A percentile compares a stretch with the other conserved stretches of the same genome.
Evolutionary conservation across 2,888 invertebrate genomes (phyloP).

Genomic region (Dusona sp.): DNA sequence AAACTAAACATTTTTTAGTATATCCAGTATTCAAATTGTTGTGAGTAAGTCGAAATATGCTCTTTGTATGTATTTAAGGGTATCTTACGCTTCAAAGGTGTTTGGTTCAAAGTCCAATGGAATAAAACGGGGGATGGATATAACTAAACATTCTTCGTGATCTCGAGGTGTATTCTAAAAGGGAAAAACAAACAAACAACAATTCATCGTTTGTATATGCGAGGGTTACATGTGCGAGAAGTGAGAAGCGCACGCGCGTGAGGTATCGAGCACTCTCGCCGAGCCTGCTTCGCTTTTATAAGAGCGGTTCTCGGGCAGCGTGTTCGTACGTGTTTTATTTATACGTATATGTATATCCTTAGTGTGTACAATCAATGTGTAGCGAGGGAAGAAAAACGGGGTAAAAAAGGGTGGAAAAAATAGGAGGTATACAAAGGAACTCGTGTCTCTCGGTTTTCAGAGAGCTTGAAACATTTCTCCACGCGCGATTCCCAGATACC

Average conservation of each 20-base stretch:
- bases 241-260: slow-evolving; percentile 61
- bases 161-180: background rate
- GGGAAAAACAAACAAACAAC: slow-evolving; percentile 21
- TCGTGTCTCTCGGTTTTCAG: slow-evolving; percentile 65
- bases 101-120: background rate
- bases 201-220: slow-evolving; percentile 4
- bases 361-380: slow-evolving; percentile 47
- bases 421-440: slow-evolving; percentile 57
- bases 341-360: background rate
- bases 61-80: background rate
- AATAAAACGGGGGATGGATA: background rate
- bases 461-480: slow-evolving; percentile 38
- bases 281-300: slow-evolving; percentile 32
- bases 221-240: slow-evolving; percentile 41
- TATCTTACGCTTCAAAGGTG: background rate
- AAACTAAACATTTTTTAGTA: background rate
- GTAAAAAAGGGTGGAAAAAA: slow-evolving; percentile 23
- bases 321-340: background rate
- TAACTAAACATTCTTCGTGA: slow-evolving; percentile 8
- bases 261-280: slow-evolving; percentile 65
- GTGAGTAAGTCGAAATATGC: background rate
- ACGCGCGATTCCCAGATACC: background rate
- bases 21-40: background rate
- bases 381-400: slow-evolving; percentile 16
- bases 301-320: slow-evolving; percentile 7